Evolutionary conservation across 2,888 invertebrate genomes (phyloP).

Genomic region (Coenonympha glycerion): DNA sequence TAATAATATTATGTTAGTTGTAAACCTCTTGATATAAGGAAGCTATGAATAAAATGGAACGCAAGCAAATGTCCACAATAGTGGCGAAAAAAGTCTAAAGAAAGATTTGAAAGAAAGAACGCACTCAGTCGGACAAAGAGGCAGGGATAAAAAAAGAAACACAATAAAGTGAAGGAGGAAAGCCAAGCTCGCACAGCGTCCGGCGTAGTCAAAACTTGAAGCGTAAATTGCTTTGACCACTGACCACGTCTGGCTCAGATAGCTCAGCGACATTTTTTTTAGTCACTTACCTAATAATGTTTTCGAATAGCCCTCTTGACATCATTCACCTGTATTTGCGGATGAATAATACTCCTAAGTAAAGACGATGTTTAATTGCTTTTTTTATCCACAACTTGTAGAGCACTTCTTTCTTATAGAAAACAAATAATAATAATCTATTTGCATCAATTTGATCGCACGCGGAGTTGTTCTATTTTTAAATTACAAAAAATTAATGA

Average conservation of each 20-base stretch:
- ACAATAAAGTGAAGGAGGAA: slow-evolving; percentile 58
- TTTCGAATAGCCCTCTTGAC: background rate
- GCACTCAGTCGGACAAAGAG: slow-evolving; percentile 54
- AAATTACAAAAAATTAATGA: too few relatives aligned
- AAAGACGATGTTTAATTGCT: too few relatives aligned
- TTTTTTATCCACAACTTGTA: too few relatives aligned
- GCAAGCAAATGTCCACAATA: slow-evolving; percentile 56
- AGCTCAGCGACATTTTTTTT: slow-evolving; percentile 15
- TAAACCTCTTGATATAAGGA: slow-evolving; percentile 12
- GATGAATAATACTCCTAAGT: too few relatives aligned
- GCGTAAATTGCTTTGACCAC: slow-evolving; percentile 49
- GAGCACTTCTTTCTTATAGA: too few relatives aligned
- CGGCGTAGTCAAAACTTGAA: slow-evolving; percentile 51
- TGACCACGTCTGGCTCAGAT: slow-evolving; percentile 46
- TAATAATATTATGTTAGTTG: slow-evolving; percentile 13
- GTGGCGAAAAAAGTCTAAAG: slow-evolving; percentile 53
- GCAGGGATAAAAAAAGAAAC: slow-evolving; percentile 57
- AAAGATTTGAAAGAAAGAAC: slow-evolving; percentile 49
- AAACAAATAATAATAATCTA: too few relatives aligned
- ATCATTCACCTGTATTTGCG: too few relatives aligned
- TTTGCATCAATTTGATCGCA: too few relatives aligned
- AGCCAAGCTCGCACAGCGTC: slow-evolving; percentile 48
- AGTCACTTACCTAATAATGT: background rate
- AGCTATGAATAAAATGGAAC: slow-evolving; percentile 37
- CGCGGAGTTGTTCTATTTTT: too few relatives aligned